A percentile compares a stretch with the other conserved stretches of the same genome.
Evolutionary conservation across 2,113 vertebrate species (phyloP).

Genomic region (Xenopus borealis): DNA sequence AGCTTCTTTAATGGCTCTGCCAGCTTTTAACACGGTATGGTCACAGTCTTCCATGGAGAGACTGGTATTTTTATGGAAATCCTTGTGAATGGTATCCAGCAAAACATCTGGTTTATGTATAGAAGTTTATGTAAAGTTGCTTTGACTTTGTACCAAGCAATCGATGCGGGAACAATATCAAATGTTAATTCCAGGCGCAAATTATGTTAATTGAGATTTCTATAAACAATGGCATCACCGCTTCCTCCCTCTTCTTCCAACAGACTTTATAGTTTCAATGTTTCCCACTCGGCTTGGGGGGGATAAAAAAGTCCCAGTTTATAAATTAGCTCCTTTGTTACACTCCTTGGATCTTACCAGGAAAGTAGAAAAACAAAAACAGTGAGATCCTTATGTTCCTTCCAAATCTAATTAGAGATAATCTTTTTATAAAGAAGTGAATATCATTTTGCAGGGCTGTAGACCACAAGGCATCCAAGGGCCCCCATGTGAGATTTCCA

Average conservation of each 20-base stretch:
- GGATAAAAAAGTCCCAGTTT: neutral
- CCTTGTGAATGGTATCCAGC: slow-evolving; percentile 16
- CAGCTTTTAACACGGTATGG: slow-evolving; percentile 29
- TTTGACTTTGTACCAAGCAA: slow-evolving; percentile 38
- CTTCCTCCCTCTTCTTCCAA: neutral
- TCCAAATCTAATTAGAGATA: slow-evolving; percentile 6
- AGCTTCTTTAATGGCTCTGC: slow-evolving; percentile 19
- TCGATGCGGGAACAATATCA: slow-evolving; percentile 38
- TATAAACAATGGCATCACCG: slow-evolving; percentile 42
- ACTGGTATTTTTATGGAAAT: slow-evolving; percentile 34
- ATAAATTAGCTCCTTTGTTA: neutral
- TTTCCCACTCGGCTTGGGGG: too few species aligned
- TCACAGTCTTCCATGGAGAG: slow-evolving; percentile 24
- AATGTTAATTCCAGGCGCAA: slow-evolving; percentile 36
- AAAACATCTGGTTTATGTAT: slow-evolving; percentile 40
- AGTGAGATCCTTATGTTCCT: neutral
- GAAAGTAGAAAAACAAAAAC: too few species aligned
- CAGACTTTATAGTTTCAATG: neutral
- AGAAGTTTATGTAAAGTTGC: slow-evolving; percentile 40
- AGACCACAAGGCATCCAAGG: neutral
- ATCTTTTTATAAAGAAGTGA: slow-evolving; percentile 2
- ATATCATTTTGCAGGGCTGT: neutral
- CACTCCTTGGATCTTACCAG: neutral
- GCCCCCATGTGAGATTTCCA: neutral
- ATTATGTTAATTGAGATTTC: slow-evolving; percentile 38